Conservation (phyloP, 2,888 invertebrate species). For the Yponomeuta sedellus region DNA sequence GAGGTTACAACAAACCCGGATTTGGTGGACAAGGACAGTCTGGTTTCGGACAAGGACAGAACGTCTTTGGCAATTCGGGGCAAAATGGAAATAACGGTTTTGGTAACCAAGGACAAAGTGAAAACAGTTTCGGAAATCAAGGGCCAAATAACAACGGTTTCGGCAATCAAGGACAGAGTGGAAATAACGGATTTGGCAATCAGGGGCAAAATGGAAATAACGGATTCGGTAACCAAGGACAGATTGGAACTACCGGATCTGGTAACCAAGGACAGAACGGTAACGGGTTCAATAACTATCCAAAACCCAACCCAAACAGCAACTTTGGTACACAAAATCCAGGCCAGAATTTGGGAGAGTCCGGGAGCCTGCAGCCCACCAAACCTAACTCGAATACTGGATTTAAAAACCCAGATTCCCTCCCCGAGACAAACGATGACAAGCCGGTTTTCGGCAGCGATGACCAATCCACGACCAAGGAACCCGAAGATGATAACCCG, state of each 20-base stretch:
- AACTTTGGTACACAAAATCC: neutral
- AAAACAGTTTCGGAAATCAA: conserved; percentile 21
- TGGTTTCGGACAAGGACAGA: neutral
- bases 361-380: neutral
- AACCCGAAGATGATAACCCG: conserved; percentile 40
- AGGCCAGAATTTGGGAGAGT: neutral
- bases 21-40: neutral
- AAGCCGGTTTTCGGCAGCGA: neutral
- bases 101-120: conserved; percentile 6
- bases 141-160: conserved; percentile 21
- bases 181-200: conserved; percentile 16
- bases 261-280: conserved; percentile 15
- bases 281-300: conserved; percentile 12
- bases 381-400: neutral
- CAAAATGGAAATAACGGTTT: conserved; percentile 3
- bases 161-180: conserved; percentile 14
- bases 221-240: conserved; percentile 13
- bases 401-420: neutral
- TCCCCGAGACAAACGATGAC: neutral
- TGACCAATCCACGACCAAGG: conserved; percentile 30
- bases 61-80: neutral
- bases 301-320: conserved; percentile 4
- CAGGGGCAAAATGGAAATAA: conserved; percentile 12
- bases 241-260: conserved; percentile 14
- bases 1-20: conserved; percentile 17